Conservation (phyloP, 2,797 vertebrate genomes). For the Rhincodon typus region DNA sequence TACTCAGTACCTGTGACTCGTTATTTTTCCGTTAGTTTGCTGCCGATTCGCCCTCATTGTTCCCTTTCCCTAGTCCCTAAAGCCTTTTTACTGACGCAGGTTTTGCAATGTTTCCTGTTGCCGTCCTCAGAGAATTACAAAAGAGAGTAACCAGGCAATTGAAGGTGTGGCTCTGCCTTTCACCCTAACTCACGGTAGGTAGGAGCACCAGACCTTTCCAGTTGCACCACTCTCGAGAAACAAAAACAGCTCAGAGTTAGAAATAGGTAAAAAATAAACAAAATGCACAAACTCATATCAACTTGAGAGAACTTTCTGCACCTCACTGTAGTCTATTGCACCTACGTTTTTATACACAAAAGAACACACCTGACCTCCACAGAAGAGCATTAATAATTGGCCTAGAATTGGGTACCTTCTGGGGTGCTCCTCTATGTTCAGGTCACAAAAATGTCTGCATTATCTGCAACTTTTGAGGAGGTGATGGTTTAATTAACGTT, state of each 20-base stretch:
- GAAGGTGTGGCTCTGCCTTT: not conserved
- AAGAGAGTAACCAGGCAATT: not conserved
- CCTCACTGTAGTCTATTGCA: not conserved
- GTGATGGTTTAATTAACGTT: too few species aligned
- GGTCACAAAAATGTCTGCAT: too few species aligned
- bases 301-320: not conserved
- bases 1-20: not conserved
- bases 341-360: too few species aligned
- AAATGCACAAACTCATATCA: not conserved
- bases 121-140: not conserved
- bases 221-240: not conserved
- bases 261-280: not conserved
- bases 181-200: not conserved
- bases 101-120: not conserved
- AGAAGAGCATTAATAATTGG: too few species aligned
- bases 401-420: too few species aligned
- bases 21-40: not conserved
- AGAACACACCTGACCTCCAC: too few species aligned
- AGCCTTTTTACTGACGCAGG: too few species aligned
- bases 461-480: too few species aligned
- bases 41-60: constrained; percentile 12
- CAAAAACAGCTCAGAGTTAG: not conserved
- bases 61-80: not conserved
- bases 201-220: too few species aligned
- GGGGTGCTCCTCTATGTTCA: too few species aligned